Conservation (phyloP, 1,140 invertebrate genomes). For the Antheraea mylitta region DNA sequence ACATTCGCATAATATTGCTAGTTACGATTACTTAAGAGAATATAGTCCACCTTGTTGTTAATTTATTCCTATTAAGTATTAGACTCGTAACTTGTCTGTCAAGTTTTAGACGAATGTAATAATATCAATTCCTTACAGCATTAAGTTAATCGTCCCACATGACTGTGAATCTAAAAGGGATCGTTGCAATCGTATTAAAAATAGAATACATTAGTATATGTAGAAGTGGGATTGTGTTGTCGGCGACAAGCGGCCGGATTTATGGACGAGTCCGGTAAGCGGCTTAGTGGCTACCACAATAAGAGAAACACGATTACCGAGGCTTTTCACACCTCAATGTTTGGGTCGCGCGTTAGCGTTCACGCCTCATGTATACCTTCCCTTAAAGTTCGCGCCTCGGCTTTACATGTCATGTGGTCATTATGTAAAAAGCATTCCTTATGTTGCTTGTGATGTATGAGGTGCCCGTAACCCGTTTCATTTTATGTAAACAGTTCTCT, state of each 20-base stretch:
- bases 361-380: slow-evolving; percentile 67
- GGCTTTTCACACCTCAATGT: slow-evolving; percentile 76
- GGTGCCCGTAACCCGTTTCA: background rate
- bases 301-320: slow-evolving; percentile 47
- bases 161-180: slow-evolving; percentile 1
- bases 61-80: no score
- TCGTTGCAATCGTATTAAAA: background rate
- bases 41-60: no score
- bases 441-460: background rate
- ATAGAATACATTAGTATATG: slow-evolving; percentile 11
- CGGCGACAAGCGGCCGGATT: slow-evolving; percentile 40
- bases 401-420: slow-evolving; percentile 57
- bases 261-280: slow-evolving; percentile 58
- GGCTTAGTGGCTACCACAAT: slow-evolving; percentile 55
- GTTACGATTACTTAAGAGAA: no score
- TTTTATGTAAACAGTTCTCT: background rate
- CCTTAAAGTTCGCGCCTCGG: slow-evolving; percentile 65
- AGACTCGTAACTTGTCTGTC: background rate
- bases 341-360: slow-evolving; percentile 67
- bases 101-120: background rate
- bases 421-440: slow-evolving; percentile 44
- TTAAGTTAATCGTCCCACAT: background rate
- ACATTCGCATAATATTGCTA: no score
- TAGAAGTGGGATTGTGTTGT: slow-evolving; percentile 18
- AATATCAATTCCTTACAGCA: background rate